Evolutionary conservation across 2,113 vertebrate species (phyloP), one percentile per base, ranked within the genome.

Genomic region (Paradoxurus hermaphroditus): DNA sequence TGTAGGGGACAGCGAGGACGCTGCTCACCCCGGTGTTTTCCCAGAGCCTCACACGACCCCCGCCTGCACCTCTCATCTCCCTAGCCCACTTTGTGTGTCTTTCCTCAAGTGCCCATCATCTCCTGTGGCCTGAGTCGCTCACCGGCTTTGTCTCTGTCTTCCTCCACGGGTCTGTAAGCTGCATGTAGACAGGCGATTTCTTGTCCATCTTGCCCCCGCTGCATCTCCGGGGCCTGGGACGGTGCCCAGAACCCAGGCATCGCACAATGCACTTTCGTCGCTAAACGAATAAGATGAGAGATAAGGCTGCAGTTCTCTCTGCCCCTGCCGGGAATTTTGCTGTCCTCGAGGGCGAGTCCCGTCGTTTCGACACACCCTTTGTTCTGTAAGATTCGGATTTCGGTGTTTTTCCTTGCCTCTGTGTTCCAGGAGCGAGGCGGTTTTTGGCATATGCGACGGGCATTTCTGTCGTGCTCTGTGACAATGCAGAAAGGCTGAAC

Each of bases 51-150:
- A 9, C 56, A 21, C 78, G 6, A 7, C 10, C 4, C 23, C 3
- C 3, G 13, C 4, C 34, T 4, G n/a, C 7, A 0, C 7, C 27
- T 70, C 62, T 41, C 19, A 19, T 8, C 31, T 39, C 51, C 4
- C 15, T 46, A 19, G 15, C 15, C 10, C 5, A 4, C 23, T 62
- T 8, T 4, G 10, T n/a, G 8, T 4, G 2, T 29, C 31, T 59
- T 92, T 36, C 27, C 56, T 10, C 1, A 3, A 13, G 34, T 1
- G 18, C 25, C 9, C 31, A 15, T 39, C 6, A 4, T 72, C 63
- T 67, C 10, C 13, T 14, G 16, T 11, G 7, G 39, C 27, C n/a
- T 83, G 56, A 63, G 13, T 39, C 23, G 7, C 51, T 72, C n/a
- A 2, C 39, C 41, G 19, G 46, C 10, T 79, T 62, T n/a, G 67